Evolutionary conservation across 53 echinoderm and acorn worm species (phyloP).

Genomic region (Mesocentrotus franciscanus): DNA sequence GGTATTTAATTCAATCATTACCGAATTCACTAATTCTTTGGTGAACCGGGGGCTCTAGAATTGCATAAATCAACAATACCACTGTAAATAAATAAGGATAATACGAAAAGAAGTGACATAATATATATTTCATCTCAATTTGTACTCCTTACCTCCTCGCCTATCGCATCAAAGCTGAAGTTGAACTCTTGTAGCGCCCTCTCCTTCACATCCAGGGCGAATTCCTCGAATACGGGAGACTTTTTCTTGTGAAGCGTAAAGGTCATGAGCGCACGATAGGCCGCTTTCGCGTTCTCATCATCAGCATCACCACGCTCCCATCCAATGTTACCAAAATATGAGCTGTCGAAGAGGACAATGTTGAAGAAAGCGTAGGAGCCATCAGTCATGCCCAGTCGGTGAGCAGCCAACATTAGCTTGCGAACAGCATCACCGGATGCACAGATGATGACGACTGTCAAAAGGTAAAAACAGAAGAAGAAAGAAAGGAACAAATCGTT

Average conservation of each 20-base stretch:
- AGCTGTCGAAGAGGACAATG: constrained; percentile 95
- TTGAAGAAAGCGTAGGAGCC: constrained; percentile 98
- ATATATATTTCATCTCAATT: no score
- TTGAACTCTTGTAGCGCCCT: constrained; percentile 72
- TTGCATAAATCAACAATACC: background rate
- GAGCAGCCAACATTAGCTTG: constrained; percentile 92
- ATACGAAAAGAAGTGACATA: no score
- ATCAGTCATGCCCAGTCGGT: constrained; percentile 88
- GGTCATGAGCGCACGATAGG: constrained; percentile 96
- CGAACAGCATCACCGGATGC: constrained; percentile 94
- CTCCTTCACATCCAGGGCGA: constrained; percentile 82
- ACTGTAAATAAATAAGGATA: no score
- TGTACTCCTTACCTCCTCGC: constrained; percentile 77
- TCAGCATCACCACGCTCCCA: constrained; percentile 84
- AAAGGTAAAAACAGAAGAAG: background rate
- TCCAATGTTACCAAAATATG: constrained; percentile 84
- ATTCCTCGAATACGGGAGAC: constrained; percentile 72
- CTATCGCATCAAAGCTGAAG: constrained; percentile 85
- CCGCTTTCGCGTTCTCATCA: constrained; percentile 85
- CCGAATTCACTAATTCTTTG: no score
- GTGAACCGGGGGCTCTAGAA: background rate
- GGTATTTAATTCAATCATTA: background rate
- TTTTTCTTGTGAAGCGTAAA: constrained; percentile 85
- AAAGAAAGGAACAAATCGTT: constrained; percentile 13
- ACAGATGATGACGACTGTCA: constrained; percentile 96